Evolutionary conservation across 2,797 vertebrate species (phyloP).

Genomic region (Helostoma temminkii): DNA sequence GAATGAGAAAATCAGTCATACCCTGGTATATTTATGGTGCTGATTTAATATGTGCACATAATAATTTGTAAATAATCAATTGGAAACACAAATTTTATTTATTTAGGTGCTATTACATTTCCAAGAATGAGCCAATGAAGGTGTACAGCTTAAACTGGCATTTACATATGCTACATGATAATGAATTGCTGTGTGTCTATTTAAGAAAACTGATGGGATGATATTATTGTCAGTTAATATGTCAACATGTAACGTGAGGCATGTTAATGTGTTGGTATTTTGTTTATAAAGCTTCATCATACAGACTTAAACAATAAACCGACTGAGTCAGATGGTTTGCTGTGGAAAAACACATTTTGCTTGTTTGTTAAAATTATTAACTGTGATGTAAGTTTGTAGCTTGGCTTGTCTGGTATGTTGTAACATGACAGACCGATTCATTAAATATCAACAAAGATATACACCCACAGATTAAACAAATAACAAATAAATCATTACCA

Average conservation of each 20-base stretch:
- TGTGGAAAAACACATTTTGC: neutral
- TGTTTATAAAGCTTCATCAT: no score
- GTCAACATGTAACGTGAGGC: no score
- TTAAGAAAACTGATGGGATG: no score
- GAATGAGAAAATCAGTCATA: conserved; percentile 1
- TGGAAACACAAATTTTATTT: neutral
- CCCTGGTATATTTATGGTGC: neutral
- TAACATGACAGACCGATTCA: conserved; percentile 10
- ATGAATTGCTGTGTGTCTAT: no score
- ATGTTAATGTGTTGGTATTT: no score
- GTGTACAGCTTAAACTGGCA: neutral
- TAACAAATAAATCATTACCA: neutral
- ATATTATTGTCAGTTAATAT: no score
- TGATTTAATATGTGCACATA: neutral
- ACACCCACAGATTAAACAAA: conserved; percentile 12
- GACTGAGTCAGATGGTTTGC: no score
- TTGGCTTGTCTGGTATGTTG: conserved; percentile 9
- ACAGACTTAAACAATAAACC: no score
- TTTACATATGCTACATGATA: no score
- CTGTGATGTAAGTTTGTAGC: conserved; percentile 4
- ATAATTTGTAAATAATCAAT: conserved; percentile 11
- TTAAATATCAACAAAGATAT: conserved; percentile 9
- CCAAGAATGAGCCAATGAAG: neutral
- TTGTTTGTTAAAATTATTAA: conserved; percentile 2
- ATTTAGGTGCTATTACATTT: neutral